Evolutionary conservation across 2,888 invertebrate species (phyloP).

Genomic region (Neria commutata): DNA sequence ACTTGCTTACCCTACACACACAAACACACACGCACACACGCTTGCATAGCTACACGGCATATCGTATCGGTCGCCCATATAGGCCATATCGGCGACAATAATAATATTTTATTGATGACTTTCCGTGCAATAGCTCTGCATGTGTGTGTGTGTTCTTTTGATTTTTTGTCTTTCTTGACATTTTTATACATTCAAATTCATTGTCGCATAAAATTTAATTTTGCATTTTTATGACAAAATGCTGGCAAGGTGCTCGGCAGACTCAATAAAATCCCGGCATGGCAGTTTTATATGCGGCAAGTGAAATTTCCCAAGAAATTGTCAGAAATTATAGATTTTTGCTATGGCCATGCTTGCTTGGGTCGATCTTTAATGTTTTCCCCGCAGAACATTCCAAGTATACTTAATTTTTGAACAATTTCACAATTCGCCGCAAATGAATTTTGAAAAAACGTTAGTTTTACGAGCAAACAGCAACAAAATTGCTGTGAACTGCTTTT

Average conservation of each 20-base stretch:
- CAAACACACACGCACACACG: neutral
- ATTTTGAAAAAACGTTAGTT: no score
- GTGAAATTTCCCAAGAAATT: no score
- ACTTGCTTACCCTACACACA: neutral
- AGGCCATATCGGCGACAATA: slow-evolving; percentile 13
- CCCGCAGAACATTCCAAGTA: no score
- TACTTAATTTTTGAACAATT: no score
- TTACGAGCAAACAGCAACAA: no score
- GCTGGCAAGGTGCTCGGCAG: slow-evolving; percentile 22
- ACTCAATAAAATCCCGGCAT: slow-evolving; percentile 21
- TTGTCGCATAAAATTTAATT: slow-evolving; percentile 28
- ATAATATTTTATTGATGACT: slow-evolving; percentile 10
- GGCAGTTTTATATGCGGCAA: no score
- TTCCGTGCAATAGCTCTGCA: neutral
- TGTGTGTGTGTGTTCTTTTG: slow-evolving; percentile 1
- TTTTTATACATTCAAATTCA: slow-evolving; percentile 10
- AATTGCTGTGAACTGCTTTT: no score
- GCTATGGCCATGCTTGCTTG: no score
- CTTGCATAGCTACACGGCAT: neutral
- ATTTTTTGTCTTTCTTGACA: neutral
- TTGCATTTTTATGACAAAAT: slow-evolving; percentile 24
- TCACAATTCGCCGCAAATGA: no score
- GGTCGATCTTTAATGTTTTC: no score
- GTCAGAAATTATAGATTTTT: no score
- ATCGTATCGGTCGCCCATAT: neutral